Conservation (phyloP, 2,797 vertebrate genomes). For the Poeciliopsis turneri region DNA sequence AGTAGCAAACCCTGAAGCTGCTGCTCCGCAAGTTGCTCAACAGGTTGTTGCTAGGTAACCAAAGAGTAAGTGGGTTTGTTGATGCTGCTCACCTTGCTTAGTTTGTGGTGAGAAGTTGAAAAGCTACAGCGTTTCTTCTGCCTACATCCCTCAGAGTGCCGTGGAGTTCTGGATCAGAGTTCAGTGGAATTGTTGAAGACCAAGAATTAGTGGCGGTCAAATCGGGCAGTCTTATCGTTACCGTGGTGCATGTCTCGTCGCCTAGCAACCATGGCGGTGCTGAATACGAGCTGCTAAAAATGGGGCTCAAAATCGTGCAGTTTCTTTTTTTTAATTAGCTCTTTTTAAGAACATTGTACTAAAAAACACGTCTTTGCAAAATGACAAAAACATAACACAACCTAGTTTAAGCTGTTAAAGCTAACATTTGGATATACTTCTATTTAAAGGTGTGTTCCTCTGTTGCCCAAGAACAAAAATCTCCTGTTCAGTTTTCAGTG, state of each 20-base stretch:
- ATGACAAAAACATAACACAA: neutral
- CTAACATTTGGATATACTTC: neutral
- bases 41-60: too few relatives aligned
- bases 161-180: too few relatives aligned
- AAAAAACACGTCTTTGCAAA: neutral
- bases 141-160: too few relatives aligned
- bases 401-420: neutral
- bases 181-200: too few relatives aligned
- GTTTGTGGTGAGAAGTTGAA: too few relatives aligned
- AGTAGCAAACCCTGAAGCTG: too few relatives aligned
- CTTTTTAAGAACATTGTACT: neutral
- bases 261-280: neutral
- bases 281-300: neutral
- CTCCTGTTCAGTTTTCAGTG: neutral
- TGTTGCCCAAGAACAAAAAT: neutral
- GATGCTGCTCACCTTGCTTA: too few relatives aligned
- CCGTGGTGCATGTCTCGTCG: neutral
- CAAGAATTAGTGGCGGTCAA: too few relatives aligned
- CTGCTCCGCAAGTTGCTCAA: too few relatives aligned
- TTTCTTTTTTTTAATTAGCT: neutral
- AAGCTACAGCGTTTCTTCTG: too few relatives aligned
- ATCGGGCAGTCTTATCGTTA: too few relatives aligned
- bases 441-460: neutral
- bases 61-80: too few relatives aligned
- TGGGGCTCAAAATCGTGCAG: neutral